Percentiles rank a stretch among this genome's conserved stretches.
Conservation (phyloP, 2,888 invertebrate species). For the Drosophila antonietae region DNA sequence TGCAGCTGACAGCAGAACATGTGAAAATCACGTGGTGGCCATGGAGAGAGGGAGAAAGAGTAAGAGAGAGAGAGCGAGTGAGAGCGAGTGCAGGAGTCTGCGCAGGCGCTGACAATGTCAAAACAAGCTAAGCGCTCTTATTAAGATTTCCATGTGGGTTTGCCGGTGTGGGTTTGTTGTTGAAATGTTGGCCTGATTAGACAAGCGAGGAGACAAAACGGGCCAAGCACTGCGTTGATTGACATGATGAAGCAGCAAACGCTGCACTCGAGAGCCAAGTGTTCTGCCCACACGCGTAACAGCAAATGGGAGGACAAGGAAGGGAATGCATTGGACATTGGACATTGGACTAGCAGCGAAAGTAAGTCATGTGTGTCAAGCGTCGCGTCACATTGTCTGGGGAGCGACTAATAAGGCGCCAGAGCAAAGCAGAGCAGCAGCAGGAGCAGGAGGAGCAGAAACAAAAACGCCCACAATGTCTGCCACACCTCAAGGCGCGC, state of each 20-base stretch:
- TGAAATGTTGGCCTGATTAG: constrained; percentile 68
- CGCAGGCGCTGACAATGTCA: constrained; percentile 69
- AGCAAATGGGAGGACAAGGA: constrained; percentile 2
- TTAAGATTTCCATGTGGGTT: constrained; percentile 19
- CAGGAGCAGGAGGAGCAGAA: constrained; percentile 11
- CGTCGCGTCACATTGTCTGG: constrained; percentile 43
- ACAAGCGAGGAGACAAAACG: constrained; percentile 29
- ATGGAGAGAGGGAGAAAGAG: background rate
- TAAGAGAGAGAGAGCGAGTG: background rate
- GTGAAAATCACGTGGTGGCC: constrained; percentile 53
- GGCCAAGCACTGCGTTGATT: constrained; percentile 48
- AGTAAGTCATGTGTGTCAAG: constrained; percentile 44
- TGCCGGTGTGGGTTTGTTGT: constrained; percentile 62
- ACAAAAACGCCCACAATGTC: constrained; percentile 18
- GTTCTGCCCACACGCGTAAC: constrained; percentile 24
- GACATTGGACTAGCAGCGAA: constrained; percentile 5
- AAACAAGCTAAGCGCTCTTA: constrained; percentile 43
- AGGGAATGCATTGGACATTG: background rate
- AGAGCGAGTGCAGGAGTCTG: constrained; percentile 18
- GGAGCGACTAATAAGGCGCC: constrained; percentile 67
- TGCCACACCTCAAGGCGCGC: constrained; percentile 50
- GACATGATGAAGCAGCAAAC: constrained; percentile 56
- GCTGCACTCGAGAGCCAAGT: constrained; percentile 47
- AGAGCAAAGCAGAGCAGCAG: constrained; percentile 33
- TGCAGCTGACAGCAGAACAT: constrained; percentile 49